Conservation (phyloP, 2,113 vertebrate species). For the Corydoras maculifer region DNA sequence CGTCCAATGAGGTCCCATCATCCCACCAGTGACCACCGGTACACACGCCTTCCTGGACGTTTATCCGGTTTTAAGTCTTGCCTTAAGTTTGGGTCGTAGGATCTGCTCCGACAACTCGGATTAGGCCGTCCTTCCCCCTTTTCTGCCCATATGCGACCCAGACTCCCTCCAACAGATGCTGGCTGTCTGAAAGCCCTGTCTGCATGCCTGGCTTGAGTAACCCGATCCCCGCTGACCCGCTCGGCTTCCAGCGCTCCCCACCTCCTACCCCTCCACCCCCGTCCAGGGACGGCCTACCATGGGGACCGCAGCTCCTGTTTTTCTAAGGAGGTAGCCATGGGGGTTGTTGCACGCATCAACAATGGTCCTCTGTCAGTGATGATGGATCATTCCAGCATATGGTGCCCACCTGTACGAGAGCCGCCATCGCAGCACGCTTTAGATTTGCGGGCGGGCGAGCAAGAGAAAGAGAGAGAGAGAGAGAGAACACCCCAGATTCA, state of each 20-base stretch:
- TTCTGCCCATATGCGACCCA: slow-evolving; percentile 16
- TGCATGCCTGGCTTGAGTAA: slow-evolving; percentile 34
- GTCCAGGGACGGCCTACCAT: slow-evolving; percentile 30
- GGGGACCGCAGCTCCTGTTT: slow-evolving; percentile 40
- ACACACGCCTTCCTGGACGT: slow-evolving; percentile 13
- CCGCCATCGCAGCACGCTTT: slow-evolving; percentile 50
- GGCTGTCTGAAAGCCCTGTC: slow-evolving; percentile 14
- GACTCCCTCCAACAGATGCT: slow-evolving; percentile 22
- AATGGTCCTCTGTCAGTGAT: slow-evolving; percentile 50
- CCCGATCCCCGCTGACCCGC: slow-evolving; percentile 40
- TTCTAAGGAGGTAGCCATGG: slow-evolving; percentile 33
- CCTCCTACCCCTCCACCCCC: slow-evolving; percentile 22
- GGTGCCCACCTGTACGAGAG: slow-evolving; percentile 51
- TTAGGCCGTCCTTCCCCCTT: not conserved
- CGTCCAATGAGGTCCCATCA: too few relatives aligned
- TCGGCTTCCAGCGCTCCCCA: slow-evolving; percentile 9
- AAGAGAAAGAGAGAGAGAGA: slow-evolving; percentile 8
- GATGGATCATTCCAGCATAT: slow-evolving; percentile 51
- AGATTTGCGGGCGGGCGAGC: slow-evolving; percentile 47
- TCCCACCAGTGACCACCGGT: too few relatives aligned
- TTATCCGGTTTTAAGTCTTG: slow-evolving; percentile 11
- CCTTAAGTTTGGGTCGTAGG: not conserved
- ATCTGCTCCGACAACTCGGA: not conserved
- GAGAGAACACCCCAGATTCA: slow-evolving; percentile 55
- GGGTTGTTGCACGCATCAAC: slow-evolving; percentile 43